A percentile compares a stretch with the other conserved stretches of the same genome.
These are phyloP conservation scores for Sylvilagus floridanus DNA, from an alignment of 2,797 vertebrate genomes.

Conservation along the genomic window DNA sequence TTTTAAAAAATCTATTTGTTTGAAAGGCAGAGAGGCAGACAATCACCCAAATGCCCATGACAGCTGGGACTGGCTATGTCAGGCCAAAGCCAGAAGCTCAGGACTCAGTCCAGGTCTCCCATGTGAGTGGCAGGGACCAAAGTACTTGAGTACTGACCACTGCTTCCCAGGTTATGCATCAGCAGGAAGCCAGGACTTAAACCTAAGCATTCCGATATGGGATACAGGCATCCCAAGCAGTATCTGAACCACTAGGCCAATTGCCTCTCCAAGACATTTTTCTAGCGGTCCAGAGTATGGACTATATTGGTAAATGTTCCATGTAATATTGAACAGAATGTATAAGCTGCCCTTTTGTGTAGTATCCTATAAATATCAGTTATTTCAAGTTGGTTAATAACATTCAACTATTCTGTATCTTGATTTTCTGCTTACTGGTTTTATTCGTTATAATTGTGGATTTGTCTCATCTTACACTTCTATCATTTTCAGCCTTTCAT, in stretches of 20 bases:
- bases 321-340: neutral
- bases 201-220: too few relatives aligned
- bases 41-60: too few relatives aligned
- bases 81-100: too few relatives aligned
- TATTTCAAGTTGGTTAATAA: constrained; percentile 35
- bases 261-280: neutral
- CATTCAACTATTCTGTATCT: constrained; percentile 6
- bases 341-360: neutral
- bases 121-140: too few relatives aligned
- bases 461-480: neutral
- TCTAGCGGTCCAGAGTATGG: neutral
- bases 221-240: too few relatives aligned
- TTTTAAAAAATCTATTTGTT: neutral
- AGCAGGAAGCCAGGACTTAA: too few relatives aligned
- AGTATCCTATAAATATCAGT: constrained; percentile 11
- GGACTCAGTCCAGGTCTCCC: too few relatives aligned
- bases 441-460: neutral
- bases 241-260: too few relatives aligned
- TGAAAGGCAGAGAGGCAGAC: too few relatives aligned
- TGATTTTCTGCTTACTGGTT: constrained; percentile 39
- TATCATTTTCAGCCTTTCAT: neutral
- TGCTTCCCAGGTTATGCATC: too few relatives aligned
- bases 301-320: neutral
- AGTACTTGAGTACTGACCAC: too few relatives aligned
- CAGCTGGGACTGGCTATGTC: too few relatives aligned